Conservation (phyloP, 2,797 vertebrate genomes). For the Syndactyla subalaris region DNA sequence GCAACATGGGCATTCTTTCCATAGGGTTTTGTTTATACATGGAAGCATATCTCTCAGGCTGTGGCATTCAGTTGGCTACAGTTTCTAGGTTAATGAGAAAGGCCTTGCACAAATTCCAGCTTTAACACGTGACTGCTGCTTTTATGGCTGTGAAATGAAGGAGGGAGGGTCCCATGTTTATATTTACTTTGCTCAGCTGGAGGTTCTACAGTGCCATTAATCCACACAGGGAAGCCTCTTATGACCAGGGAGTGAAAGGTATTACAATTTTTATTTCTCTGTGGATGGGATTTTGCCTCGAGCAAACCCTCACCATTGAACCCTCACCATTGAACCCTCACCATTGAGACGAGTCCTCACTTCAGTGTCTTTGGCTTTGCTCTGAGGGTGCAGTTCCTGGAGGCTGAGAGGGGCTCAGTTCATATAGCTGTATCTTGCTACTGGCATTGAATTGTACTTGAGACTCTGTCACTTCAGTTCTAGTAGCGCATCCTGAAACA, state of each 20-base stretch:
- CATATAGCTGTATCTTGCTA: accelerated
- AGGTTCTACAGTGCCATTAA: neutral
- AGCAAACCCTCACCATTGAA: neutral
- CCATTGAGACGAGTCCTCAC: neutral
- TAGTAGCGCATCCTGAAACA: neutral
- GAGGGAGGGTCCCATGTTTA: neutral
- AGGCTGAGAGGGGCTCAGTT: neutral
- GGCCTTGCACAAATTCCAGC: neutral
- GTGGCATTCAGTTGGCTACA: neutral
- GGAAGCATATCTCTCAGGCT: neutral
- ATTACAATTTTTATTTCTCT: neutral
- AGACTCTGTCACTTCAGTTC: neutral
- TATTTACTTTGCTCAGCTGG: neutral
- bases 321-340: neutral
- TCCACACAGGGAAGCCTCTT: neutral
- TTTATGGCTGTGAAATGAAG: neutral
- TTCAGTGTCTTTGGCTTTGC: neutral
- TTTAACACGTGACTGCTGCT: neutral
- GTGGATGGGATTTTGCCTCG: neutral
- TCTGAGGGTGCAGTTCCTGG: neutral
- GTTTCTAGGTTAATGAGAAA: conserved; percentile 28
- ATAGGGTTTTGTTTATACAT: conserved; percentile 32
- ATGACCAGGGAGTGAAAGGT: neutral
- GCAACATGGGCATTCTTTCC: neutral
- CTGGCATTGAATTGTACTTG: neutral